Conservation (phyloP, 2,888 invertebrate species). For the Eumacrocentrus americanus region DNA sequence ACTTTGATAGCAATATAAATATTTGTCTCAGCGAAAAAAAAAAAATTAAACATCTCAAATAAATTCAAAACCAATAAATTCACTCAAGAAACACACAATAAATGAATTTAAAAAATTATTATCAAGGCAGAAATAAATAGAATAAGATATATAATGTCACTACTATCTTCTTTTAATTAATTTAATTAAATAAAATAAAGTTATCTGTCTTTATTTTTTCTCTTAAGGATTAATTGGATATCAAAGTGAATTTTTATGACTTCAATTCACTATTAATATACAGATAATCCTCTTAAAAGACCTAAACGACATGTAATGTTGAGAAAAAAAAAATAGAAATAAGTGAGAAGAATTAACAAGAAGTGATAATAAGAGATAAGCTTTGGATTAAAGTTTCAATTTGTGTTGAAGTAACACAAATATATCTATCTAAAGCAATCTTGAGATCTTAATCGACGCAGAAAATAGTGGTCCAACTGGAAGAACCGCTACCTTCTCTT, state of each 20-base stretch:
- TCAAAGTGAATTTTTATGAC: no score
- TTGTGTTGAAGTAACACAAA: not conserved
- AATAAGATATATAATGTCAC: no score
- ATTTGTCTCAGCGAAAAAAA: not conserved
- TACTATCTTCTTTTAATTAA: not conserved
- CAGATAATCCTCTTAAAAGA: not conserved
- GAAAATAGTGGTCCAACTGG: constrained; percentile 23
- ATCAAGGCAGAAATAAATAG: no score
- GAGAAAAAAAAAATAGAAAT: not conserved
- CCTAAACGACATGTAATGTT: not conserved
- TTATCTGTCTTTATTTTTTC: no score
- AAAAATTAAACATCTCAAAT: not conserved
- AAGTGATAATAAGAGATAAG: not conserved
- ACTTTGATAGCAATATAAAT: not conserved
- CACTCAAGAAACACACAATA: no score
- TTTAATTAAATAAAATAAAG: no score
- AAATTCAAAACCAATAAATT: no score
- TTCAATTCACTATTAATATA: not conserved
- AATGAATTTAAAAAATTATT: no score
- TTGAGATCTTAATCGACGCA: constrained; percentile 26
- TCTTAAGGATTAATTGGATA: no score
- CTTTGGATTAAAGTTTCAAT: not conserved
- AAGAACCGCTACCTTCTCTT: constrained; percentile 27
- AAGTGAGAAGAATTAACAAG: not conserved
- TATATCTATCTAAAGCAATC: constrained; percentile 2